These are phyloP conservation scores for Drosophila sechellia DNA, from an alignment of 1,140 invertebrate species.

Conservation along the genomic window DNA sequence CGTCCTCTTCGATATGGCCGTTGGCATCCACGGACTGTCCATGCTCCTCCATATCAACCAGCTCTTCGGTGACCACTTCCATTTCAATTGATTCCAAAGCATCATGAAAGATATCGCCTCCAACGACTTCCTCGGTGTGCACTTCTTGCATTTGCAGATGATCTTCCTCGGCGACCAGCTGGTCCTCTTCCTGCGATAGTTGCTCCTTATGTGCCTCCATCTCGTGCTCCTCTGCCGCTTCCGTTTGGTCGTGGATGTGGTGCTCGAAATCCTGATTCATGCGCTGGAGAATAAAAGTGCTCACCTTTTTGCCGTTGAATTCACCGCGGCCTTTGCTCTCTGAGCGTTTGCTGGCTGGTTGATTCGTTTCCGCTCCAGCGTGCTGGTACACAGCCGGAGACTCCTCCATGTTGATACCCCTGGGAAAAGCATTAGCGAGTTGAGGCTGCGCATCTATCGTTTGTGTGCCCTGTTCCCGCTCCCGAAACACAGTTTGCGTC, in stretches of 20 bases:
- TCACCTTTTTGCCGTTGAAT: conserved; percentile 71
- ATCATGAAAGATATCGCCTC: conserved; percentile 46
- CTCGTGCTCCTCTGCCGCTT: conserved; percentile 7
- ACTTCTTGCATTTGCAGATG: conserved; percentile 16
- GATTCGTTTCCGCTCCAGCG: conserved; percentile 13
- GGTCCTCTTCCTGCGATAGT: conserved; percentile 1
- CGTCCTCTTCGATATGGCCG: conserved; percentile 35
- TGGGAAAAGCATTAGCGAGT: conserved; percentile 1
- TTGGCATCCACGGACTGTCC: conserved; percentile 32
- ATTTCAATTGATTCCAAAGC: conserved; percentile 48
- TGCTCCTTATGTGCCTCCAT: neutral
- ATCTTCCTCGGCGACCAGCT: conserved; percentile 7
- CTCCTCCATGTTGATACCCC: conserved; percentile 3
- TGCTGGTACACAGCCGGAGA: neutral
- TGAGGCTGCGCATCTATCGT: neutral
- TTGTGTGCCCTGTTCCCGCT: conserved; percentile 1
- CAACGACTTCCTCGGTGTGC: conserved; percentile 24
- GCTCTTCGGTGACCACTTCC: conserved; percentile 52
- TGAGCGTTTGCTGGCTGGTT: conserved; percentile 5
- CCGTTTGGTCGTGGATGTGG: conserved; percentile 19
- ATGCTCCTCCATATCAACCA: conserved; percentile 25
- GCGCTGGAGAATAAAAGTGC: conserved; percentile 64
- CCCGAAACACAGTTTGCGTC: conserved; percentile 49
- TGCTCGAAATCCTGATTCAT: conserved; percentile 61
- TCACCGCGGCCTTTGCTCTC: conserved; percentile 46